A percentile compares a stretch with the other conserved stretches of the same genome.
Evolutionary conservation across 2,797 vertebrate genomes (phyloP).

Genomic region (Lithobates sylvaticus): DNA sequence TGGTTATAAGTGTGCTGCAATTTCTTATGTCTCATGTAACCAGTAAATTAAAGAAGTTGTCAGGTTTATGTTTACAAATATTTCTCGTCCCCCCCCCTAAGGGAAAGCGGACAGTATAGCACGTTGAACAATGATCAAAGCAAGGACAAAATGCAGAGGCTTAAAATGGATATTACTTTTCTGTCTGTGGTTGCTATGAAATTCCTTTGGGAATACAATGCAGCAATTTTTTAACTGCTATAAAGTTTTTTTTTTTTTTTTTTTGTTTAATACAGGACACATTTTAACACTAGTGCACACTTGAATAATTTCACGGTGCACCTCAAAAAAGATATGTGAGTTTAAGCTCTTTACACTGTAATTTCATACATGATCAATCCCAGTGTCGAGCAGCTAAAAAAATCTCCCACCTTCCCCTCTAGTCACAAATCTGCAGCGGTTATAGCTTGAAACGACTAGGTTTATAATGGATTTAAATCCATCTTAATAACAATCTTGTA

Average conservation of each 20-base stretch:
- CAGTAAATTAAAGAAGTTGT: too few relatives aligned
- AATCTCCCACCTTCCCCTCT: neutral
- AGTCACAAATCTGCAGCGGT: neutral
- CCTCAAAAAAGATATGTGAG: neutral
- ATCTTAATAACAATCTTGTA: neutral
- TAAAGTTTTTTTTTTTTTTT: neutral
- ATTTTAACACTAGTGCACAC: neutral
- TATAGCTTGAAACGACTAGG: neutral
- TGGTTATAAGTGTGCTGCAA: too few relatives aligned
- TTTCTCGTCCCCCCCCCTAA: too few relatives aligned
- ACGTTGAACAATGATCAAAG: too few relatives aligned
- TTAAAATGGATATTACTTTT: too few relatives aligned
- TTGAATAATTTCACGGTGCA: neutral
- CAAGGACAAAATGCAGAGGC: too few relatives aligned
- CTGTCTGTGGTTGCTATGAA: too few relatives aligned
- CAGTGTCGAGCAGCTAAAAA: constrained; percentile 1
- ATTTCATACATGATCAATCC: constrained; percentile 24
- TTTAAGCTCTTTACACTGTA: constrained; percentile 18
- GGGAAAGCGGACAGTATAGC: too few relatives aligned
- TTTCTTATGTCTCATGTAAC: too few relatives aligned
- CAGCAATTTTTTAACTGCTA: too few relatives aligned
- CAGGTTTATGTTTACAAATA: too few relatives aligned
- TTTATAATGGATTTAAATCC: constrained; percentile 3
- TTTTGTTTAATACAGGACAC: neutral
- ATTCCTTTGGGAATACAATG: too few relatives aligned